phyloP scores from a whole-genome alignment of 1,140 invertebrate genomes.

The Achroia grisella region DNA sequence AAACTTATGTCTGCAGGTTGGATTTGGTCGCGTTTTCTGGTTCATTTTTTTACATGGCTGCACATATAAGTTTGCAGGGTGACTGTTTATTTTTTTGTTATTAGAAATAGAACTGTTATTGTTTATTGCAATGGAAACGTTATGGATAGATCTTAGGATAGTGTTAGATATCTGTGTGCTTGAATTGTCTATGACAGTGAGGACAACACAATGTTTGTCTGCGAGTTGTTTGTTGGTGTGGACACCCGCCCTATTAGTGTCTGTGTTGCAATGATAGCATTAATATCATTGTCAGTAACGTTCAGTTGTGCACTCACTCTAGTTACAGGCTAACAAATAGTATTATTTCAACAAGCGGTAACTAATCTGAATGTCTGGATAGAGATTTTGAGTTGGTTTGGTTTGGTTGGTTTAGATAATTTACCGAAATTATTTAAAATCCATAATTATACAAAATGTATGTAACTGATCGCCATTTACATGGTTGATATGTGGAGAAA shows the following conservation, averaged over 20 bases:
- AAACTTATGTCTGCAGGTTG: slow-evolving; percentile 23
- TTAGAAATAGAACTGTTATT: not conserved
- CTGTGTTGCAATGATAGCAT: not conserved
- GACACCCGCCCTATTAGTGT: slow-evolving; percentile 10
- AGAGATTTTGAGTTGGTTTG: no score
- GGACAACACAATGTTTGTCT: slow-evolving; percentile 35
- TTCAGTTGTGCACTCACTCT: slow-evolving; percentile 7
- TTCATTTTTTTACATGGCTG: slow-evolving; percentile 2
- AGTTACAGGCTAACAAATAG: not conserved
- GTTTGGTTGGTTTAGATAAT: no score
- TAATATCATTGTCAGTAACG: not conserved
- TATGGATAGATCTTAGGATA: not conserved
- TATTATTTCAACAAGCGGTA: not conserved
- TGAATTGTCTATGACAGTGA: slow-evolving; percentile 47
- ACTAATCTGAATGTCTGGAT: no score
- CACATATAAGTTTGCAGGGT: slow-evolving; percentile 19
- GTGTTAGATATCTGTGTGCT: slow-evolving; percentile 18
- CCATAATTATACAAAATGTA: no score
- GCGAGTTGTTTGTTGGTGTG: slow-evolving; percentile 8
- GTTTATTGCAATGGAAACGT: no score
- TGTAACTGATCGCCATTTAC: no score
- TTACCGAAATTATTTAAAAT: no score
- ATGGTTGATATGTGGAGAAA: no score
- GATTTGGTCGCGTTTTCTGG: not conserved
- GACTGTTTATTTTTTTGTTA: not conserved